These are phyloP conservation scores for silkworm (Bombyx mori) DNA, from an alignment of 1,140 invertebrate genomes.

Conservation along the genomic window DNA sequence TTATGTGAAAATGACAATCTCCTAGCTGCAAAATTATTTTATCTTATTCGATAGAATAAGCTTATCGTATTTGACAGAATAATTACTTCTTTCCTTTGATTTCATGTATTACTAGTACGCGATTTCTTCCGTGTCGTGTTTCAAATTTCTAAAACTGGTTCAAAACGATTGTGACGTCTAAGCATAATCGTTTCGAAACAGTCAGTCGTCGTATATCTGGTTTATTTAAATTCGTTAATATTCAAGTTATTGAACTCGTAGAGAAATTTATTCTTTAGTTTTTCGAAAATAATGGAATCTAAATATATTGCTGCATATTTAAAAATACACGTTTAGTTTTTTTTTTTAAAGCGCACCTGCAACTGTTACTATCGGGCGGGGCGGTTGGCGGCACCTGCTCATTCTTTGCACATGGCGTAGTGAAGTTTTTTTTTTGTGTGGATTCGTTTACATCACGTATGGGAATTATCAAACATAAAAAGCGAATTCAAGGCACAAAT, in stretches of 20 bases:
- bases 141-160: neutral
- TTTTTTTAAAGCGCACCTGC: neutral
- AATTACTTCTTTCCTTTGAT: no score
- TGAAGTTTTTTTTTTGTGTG: conserved; percentile 29
- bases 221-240: conserved; percentile 34
- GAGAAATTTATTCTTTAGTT: conserved; percentile 36
- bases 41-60: no score
- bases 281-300: conserved; percentile 4
- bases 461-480: neutral
- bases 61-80: no score
- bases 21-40: no score
- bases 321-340: no score
- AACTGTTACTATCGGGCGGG: conserved; percentile 11
- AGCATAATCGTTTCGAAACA: conserved; percentile 25
- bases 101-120: no score
- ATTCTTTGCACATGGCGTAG: conserved; percentile 55
- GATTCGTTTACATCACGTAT: conserved; percentile 22
- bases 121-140: no score
- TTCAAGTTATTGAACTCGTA: conserved; percentile 16
- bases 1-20: no score
- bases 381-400: conserved; percentile 41
- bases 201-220: conserved; percentile 10
- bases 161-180: neutral
- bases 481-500: no score
- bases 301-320: no score